phyloP scores from a whole-genome alignment of 2,797 vertebrate genomes.

The Enteromius paludinosus region DNA sequence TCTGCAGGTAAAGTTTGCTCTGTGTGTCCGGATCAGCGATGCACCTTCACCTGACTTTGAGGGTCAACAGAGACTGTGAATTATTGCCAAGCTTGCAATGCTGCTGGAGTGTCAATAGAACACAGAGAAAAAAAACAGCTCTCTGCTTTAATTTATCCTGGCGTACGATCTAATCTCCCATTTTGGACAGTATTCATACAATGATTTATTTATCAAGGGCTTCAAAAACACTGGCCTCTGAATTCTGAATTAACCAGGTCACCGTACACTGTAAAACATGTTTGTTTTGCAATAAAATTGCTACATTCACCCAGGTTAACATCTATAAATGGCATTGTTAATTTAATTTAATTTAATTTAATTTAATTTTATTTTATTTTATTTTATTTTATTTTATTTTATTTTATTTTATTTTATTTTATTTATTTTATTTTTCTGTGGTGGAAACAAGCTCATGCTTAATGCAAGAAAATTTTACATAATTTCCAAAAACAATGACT shows the following conservation, averaged over 20 bases:
- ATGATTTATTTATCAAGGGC: conserved; percentile 68
- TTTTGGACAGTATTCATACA: conserved; percentile 66
- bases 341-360: no score
- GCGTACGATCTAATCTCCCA: conserved; percentile 59
- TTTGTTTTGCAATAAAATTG: neutral
- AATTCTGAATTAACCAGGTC: conserved; percentile 47
- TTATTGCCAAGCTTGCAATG: conserved; percentile 73
- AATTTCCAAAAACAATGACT: neutral
- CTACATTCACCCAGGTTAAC: neutral
- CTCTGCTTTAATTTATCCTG: conserved; percentile 57
- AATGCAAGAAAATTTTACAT: neutral
- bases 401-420: no score
- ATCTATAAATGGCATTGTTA: neutral
- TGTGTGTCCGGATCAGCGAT: conserved; percentile 2
- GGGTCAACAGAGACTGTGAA: conserved; percentile 57
- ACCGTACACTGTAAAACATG: neutral
- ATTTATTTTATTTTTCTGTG: no score
- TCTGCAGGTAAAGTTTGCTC: neutral
- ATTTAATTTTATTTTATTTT: no score
- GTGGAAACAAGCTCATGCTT: no score
- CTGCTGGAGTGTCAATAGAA: conserved; percentile 65
- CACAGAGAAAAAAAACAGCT: conserved; percentile 32
- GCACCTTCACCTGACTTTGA: conserved; percentile 40
- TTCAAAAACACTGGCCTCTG: conserved; percentile 58
- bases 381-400: no score